Evolutionary conservation across 1,140 invertebrate genomes (phyloP).

Genomic region (Drosophila sp.): DNA sequence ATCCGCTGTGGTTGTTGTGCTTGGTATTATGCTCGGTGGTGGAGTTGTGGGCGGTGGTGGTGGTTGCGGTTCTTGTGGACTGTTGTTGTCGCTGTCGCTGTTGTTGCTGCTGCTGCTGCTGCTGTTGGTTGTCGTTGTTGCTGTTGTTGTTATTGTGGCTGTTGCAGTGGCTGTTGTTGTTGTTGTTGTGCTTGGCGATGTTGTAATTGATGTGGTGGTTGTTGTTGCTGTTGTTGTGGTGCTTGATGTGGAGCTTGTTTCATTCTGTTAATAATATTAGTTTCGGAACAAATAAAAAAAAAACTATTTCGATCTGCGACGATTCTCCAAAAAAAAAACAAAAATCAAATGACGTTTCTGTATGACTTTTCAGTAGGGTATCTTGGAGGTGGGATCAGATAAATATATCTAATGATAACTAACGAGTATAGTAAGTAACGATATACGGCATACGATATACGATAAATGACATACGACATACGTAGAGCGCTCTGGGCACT

Average conservation of each 20-base stretch:
- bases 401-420: constrained; percentile 23
- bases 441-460: constrained; percentile 43
- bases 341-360: constrained; percentile 64
- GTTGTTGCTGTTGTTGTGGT: constrained; percentile 45
- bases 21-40: constrained; percentile 62
- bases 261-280: constrained; percentile 85
- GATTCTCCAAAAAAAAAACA: constrained; percentile 43
- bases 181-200: constrained; percentile 34
- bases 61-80: constrained; percentile 50
- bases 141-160: constrained; percentile 19
- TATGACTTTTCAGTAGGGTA: constrained; percentile 6
- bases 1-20: constrained; percentile 54
- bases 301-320: constrained; percentile 55
- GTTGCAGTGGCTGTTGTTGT: constrained; percentile 18
- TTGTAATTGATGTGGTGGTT: constrained; percentile 25
- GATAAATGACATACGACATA: constrained; percentile 38
- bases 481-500: constrained; percentile 40
- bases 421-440: constrained; percentile 21
- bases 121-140: constrained; percentile 39
- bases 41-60: constrained; percentile 69
- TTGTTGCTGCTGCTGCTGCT: constrained; percentile 13
- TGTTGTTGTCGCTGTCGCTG: constrained; percentile 12
- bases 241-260: constrained; percentile 69
- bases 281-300: constrained; percentile 80
- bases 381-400: not conserved